Base-by-base conservation (phyloP, 2,113 vertebrate genomes). In the Triplophysa rosa region DNA sequence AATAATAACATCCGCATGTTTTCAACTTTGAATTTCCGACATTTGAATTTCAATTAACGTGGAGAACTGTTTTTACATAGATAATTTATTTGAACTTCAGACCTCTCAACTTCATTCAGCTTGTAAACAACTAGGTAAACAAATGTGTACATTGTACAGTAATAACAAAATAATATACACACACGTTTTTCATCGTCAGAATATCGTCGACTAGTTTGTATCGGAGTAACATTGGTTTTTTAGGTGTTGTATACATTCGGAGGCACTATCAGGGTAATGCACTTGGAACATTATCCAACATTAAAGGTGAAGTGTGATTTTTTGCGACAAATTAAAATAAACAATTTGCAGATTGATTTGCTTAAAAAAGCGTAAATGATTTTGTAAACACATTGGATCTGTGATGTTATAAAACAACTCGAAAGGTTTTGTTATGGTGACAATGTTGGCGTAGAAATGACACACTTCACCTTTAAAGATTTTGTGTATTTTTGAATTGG, bases 1-100 rank as follows among this genome's bases (percentile, higher is more conserved):
- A 79, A 71, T 66, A 64, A 80, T 80, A 83, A 67, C 72, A 71
- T 68, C 56, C 74, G 40, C 16, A 63, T 4, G 11, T 68, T n/a
- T 59, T 56, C 23, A 66, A 8, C 58, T 66, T 49, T 56, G 67
- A 56, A 8, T 75, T 7, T 21, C 40, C 68, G 2, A 29, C 16
- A 56, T 58, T n/a, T 76, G 24, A 67, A 59, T 71, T 61, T 61
- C 13, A 58, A 82, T 58, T 56, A 68, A 63, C n/a, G 68, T 68
- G 29, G 59, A 82, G 19, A 76, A 82, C 42, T 24, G 9, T 5
- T 12, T 52, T 65, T 77, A 66, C 62, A 54, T 65, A 65, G 19
- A 65, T 49, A 1, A 63, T 73, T 82, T 82, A 78, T 72, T 71
- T 70, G 42, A 56, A 56, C 61, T 75, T 62, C 37, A 45, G 11